These are phyloP conservation scores for Notothenia coriiceps DNA, from an alignment of 2,113 vertebrate species.

Conservation along the genomic window DNA sequence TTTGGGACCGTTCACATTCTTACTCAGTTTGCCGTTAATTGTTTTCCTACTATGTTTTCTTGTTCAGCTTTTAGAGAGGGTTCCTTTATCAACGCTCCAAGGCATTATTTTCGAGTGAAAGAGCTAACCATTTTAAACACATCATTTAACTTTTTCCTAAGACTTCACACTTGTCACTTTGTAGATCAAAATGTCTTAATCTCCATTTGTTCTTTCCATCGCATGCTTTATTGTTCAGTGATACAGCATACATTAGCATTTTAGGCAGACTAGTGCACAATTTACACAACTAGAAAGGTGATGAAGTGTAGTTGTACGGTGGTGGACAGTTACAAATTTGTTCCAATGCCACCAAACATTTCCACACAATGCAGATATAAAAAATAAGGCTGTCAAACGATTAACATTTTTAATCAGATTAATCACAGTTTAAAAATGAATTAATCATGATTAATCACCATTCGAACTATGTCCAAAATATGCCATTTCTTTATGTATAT, in stretches of 20 bases:
- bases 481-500: too few relatives aligned
- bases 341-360: background rate
- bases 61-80: slow-evolving; percentile 5
- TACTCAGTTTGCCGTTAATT: too few relatives aligned
- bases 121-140: slow-evolving; percentile 26
- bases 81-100: slow-evolving; percentile 31
- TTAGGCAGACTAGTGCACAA: background rate
- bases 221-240: background rate
- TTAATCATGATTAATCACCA: too few relatives aligned
- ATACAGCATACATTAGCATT: background rate
- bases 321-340: too few relatives aligned
- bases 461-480: too few relatives aligned
- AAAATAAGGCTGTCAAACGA: too few relatives aligned
- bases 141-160: background rate
- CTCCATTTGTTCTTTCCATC: background rate
- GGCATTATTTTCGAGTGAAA: slow-evolving; percentile 26
- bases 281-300: background rate
- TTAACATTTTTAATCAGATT: too few relatives aligned
- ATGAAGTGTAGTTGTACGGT: background rate
- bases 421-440: too few relatives aligned
- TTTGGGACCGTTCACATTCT: background rate
- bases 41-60: rapidly evolving
- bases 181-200: background rate
- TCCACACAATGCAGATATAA: too few relatives aligned
- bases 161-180: slow-evolving; percentile 37